Evolutionary conservation across 1,140 invertebrate species (phyloP).

Genomic region (Dinoponera quadriceps): DNA sequence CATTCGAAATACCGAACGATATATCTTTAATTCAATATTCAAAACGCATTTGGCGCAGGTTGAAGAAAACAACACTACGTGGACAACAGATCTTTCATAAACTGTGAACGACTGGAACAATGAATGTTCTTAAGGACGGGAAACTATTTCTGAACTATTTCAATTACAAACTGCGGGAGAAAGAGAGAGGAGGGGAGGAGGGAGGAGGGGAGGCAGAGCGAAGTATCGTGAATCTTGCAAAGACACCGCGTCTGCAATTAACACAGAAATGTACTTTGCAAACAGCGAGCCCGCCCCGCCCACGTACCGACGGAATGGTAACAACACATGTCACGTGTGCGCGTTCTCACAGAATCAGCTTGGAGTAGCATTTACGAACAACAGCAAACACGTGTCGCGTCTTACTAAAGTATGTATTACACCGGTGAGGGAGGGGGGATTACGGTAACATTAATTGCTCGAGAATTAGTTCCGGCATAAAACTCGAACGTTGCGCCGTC

Average conservation of each 20-base stretch:
- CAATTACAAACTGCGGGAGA: neutral
- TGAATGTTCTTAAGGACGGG: too few species aligned
- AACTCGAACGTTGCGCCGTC: constrained; percentile 31
- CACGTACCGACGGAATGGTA: constrained; percentile 49
- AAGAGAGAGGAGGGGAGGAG: too few species aligned
- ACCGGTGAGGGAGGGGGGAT: neutral
- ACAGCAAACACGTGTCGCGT: constrained; percentile 70
- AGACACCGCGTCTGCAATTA: constrained; percentile 61
- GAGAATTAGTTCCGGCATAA: constrained; percentile 59
- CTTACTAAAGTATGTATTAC: constrained; percentile 68
- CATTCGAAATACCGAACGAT: neutral
- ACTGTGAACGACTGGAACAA: too few species aligned
- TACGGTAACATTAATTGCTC: constrained; percentile 67
- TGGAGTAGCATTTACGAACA: constrained; percentile 69
- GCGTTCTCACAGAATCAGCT: constrained; percentile 68
- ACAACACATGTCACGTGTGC: constrained; percentile 67
- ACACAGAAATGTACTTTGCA: constrained; percentile 67
- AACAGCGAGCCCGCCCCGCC: neutral
- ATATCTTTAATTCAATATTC: neutral
- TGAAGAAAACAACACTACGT: too few species aligned
- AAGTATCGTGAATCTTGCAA: constrained; percentile 52
- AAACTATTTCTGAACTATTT: too few species aligned
- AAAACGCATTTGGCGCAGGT: too few species aligned
- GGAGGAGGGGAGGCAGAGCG: neutral
- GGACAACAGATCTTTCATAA: too few species aligned